phyloP scores from a whole-genome alignment of 2,888 invertebrate species.

The Mycalesis mineus region DNA sequence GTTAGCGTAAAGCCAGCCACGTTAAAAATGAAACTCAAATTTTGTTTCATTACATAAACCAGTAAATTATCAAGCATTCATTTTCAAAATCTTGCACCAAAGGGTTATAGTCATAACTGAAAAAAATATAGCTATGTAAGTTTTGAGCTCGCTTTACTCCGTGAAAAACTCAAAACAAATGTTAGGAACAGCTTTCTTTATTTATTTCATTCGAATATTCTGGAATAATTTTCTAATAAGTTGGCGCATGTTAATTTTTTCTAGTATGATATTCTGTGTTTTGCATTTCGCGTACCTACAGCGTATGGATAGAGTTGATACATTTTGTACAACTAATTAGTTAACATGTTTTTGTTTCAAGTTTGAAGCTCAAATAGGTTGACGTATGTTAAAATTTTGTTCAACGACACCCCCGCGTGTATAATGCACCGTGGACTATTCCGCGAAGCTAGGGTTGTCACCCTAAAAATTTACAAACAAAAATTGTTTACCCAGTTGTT shows the following conservation, averaged over 20 bases:
- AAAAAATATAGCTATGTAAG: no score
- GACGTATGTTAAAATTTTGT: conserved; percentile 33
- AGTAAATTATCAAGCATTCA: no score
- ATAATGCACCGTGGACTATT: conserved; percentile 27
- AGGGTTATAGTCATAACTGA: no score
- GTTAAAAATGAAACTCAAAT: no score
- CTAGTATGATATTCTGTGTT: not conserved
- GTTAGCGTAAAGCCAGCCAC: no score
- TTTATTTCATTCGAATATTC: no score
- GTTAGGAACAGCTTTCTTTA: no score
- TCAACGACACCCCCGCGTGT: conserved; percentile 32
- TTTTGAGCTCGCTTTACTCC: no score
- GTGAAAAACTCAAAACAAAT: no score
- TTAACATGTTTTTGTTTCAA: no score
- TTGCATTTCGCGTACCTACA: not conserved
- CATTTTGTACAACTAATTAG: not conserved
- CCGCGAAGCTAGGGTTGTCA: conserved; percentile 21
- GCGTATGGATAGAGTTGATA: not conserved
- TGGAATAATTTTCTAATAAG: not conserved
- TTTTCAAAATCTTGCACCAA: no score
- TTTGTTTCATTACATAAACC: not conserved
- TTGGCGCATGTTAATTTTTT: not conserved
- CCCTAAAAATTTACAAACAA: not conserved
- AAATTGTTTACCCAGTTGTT: not conserved
- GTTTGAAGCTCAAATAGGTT: conserved; percentile 22